phyloP scores from a whole-genome alignment of 2,797 vertebrate genomes.

The Champsocephalus esox region DNA sequence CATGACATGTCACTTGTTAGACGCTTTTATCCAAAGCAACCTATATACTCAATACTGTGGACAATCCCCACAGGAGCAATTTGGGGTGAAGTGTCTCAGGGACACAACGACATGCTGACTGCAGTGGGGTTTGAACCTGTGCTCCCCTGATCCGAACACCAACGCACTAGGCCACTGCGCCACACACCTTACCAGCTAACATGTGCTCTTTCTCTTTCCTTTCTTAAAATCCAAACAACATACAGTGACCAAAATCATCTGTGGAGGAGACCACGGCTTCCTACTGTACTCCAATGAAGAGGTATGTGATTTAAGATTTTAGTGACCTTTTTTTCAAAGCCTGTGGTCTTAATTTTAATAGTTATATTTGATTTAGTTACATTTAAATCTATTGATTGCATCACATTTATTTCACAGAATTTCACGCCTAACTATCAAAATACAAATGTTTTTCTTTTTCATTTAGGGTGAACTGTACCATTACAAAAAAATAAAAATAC shows the following conservation, averaged over 20 bases:
- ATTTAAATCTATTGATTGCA: neutral
- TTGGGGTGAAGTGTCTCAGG: too few species aligned
- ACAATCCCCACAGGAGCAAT: too few species aligned
- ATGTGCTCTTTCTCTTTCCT: conserved; percentile 1
- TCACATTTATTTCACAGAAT: neutral
- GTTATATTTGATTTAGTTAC: neutral
- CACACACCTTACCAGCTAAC: neutral
- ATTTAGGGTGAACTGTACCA: too few species aligned
- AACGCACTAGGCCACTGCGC: too few species aligned
- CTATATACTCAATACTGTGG: too few species aligned
- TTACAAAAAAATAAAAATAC: neutral
- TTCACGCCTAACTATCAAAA: neutral
- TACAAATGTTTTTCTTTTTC: neutral
- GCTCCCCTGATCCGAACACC: too few species aligned
- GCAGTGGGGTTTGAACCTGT: too few species aligned
- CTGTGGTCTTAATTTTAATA: neutral
- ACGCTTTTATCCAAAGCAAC: too few species aligned
- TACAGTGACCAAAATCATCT: conserved; percentile 91
- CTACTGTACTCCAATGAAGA: conserved; percentile 90
- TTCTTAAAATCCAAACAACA: conserved; percentile 82
- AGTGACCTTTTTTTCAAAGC: neutral
- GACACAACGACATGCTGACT: too few species aligned
- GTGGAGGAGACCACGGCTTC: conserved; percentile 96
- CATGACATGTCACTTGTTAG: too few species aligned
- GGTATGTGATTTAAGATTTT: conserved; percentile 78